These are phyloP conservation scores for Mythimna pallens DNA, from an alignment of 2,888 invertebrate species.

Conservation along the genomic window DNA sequence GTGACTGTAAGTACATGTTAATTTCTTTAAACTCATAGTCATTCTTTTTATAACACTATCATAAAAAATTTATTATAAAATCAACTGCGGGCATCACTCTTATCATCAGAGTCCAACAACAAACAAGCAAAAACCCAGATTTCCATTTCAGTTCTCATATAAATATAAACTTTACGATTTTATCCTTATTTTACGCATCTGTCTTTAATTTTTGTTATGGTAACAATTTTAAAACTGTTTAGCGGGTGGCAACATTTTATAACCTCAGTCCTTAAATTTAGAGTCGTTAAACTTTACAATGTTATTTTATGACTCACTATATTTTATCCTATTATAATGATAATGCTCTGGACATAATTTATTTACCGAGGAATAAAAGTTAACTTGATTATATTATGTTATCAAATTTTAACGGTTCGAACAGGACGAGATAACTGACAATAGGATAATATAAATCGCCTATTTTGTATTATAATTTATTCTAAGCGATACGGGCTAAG, in stretches of 20 bases:
- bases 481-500: constrained; percentile 38
- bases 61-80: background rate
- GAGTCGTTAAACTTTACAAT: constrained; percentile 80
- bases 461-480: constrained; percentile 58
- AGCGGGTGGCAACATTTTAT: constrained; percentile 82
- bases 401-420: constrained; percentile 61
- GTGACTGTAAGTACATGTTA: background rate
- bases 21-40: no score
- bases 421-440: constrained; percentile 55
- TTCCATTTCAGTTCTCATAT: constrained; percentile 25
- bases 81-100: constrained; percentile 9
- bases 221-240: constrained; percentile 59
- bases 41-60: background rate
- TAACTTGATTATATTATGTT: constrained; percentile 54
- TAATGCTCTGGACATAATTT: constrained; percentile 59
- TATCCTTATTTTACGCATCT: constrained; percentile 55
- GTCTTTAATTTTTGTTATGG: constrained; percentile 50
- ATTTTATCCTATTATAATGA: constrained; percentile 82
- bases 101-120: constrained; percentile 13
- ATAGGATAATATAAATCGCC: constrained; percentile 46
- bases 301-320: constrained; percentile 80
- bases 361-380: constrained; percentile 59
- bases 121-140: constrained; percentile 31
- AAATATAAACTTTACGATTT: constrained; percentile 10
- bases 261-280: constrained; percentile 79